Conservation (phyloP, 2,113 vertebrate species). For the Apistogramma diplotaenia region DNA sequence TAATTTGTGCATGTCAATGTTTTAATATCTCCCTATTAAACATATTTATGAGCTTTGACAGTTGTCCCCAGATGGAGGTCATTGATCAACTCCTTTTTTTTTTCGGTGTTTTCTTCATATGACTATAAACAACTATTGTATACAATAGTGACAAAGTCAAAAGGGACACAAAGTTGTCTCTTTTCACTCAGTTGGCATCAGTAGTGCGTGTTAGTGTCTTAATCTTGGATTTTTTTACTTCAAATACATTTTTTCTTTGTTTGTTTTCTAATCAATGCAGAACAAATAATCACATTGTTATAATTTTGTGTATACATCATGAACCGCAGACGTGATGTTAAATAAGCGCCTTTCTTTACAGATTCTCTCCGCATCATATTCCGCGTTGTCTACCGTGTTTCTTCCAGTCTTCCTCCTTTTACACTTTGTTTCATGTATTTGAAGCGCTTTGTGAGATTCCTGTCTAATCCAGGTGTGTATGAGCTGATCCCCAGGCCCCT, state of each 20-base stretch:
- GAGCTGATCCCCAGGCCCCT: constrained; percentile 73
- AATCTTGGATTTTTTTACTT: neutral
- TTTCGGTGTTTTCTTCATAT: constrained; percentile 30
- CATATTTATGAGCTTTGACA: constrained; percentile 64
- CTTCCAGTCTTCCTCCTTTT: constrained; percentile 10
- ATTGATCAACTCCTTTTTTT: constrained; percentile 23
- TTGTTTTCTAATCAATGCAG: neutral
- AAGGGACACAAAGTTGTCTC: constrained; percentile 10
- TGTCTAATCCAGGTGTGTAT: constrained; percentile 71
- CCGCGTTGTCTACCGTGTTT: constrained; percentile 28
- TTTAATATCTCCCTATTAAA: constrained; percentile 69
- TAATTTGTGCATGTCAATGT: constrained; percentile 58
- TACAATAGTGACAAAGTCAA: constrained; percentile 39
- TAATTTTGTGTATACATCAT: neutral
- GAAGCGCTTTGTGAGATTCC: constrained; percentile 63
- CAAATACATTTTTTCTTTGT: neutral
- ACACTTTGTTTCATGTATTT: constrained; percentile 49
- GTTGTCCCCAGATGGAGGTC: constrained; percentile 56
- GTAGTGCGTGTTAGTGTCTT: neutral
- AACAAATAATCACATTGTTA: neutral
- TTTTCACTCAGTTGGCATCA: neutral
- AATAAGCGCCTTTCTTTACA: neutral
- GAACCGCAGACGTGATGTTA: neutral
- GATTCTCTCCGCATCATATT: constrained; percentile 21
- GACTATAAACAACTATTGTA: constrained; percentile 10